A percentile compares a stretch with the other conserved stretches of the same genome.
Evolutionary conservation across 1,140 invertebrate species (phyloP).

Genomic region (Pectinophora gossypiella): DNA sequence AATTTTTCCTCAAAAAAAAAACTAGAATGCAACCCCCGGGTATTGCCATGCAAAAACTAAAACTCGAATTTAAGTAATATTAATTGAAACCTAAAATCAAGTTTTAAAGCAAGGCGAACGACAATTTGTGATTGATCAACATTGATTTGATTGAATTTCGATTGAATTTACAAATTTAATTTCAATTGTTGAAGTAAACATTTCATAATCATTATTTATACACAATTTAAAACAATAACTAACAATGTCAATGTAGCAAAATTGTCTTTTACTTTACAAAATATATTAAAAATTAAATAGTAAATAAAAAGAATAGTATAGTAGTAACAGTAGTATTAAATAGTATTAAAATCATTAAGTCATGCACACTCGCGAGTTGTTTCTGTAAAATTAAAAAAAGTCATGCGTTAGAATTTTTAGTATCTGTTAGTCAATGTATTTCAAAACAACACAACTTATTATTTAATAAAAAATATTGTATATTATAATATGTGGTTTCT

Average conservation of each 20-base stretch:
- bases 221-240: conserved; percentile 34
- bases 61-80: conserved; percentile 61
- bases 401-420: conserved; percentile 72
- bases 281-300: no score
- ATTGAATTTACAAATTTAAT: conserved; percentile 17
- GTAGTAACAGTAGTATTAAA: conserved; percentile 23
- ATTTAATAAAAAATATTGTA: conserved; percentile 7
- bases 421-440: conserved; percentile 68
- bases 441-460: conserved; percentile 44
- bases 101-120: conserved; percentile 61
- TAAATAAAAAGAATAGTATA: conserved; percentile 36
- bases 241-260: conserved; percentile 51
- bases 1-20: conserved; percentile 68
- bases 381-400: conserved; percentile 49
- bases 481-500: not conserved
- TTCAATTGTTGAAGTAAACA: conserved; percentile 72
- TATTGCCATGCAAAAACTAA: conserved; percentile 68
- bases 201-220: conserved; percentile 38
- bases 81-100: conserved; percentile 60
- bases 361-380: conserved; percentile 70
- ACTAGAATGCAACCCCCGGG: conserved; percentile 65
- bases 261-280: conserved; percentile 25
- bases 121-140: conserved; percentile 34
- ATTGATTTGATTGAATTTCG: conserved; percentile 21
- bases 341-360: conserved; percentile 20